Percentiles rank a stretch among this genome's conserved stretches.
Evolutionary conservation across 2,113 vertebrate species (phyloP).

Genomic region (Crocuta crocuta): DNA sequence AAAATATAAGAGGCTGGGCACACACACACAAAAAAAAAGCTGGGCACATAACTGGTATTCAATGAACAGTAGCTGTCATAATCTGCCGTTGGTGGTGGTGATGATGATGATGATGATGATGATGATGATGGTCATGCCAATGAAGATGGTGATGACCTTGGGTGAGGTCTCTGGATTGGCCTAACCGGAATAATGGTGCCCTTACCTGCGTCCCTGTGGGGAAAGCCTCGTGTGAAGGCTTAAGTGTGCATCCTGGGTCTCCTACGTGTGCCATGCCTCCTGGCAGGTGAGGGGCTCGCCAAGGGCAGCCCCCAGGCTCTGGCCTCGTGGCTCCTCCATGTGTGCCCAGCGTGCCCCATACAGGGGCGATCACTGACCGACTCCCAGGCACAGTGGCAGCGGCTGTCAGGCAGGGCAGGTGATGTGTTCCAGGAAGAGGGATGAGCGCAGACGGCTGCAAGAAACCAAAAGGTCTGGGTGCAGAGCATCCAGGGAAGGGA

Average conservation of each 20-base stretch:
- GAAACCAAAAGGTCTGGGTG: not conserved
- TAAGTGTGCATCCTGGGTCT: not conserved
- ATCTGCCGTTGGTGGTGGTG: fast-evolving
- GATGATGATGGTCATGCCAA: too few relatives aligned
- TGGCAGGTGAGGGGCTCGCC: not conserved
- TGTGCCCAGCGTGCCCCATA: not conserved
- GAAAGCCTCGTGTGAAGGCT: not conserved
- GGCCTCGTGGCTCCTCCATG: not conserved
- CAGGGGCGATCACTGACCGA: not conserved
- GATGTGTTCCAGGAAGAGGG: not conserved
- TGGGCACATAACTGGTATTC: not conserved
- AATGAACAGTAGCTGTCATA: not conserved
- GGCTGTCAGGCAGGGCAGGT: not conserved
- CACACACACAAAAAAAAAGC: not conserved
- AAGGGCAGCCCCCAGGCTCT: not conserved
- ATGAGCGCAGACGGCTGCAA: not conserved
- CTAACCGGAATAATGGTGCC: not conserved
- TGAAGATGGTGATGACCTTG: not conserved
- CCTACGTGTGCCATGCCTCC: not conserved
- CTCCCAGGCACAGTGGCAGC: not conserved
- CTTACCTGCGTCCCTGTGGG: not conserved
- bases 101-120: too few relatives aligned
- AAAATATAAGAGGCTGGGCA: not conserved
- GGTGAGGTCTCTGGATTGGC: not conserved
- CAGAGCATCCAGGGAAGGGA: not conserved